phyloP scores from a whole-genome alignment of 2,113 vertebrate genomes.

The Formicarius rufipectus region DNA sequence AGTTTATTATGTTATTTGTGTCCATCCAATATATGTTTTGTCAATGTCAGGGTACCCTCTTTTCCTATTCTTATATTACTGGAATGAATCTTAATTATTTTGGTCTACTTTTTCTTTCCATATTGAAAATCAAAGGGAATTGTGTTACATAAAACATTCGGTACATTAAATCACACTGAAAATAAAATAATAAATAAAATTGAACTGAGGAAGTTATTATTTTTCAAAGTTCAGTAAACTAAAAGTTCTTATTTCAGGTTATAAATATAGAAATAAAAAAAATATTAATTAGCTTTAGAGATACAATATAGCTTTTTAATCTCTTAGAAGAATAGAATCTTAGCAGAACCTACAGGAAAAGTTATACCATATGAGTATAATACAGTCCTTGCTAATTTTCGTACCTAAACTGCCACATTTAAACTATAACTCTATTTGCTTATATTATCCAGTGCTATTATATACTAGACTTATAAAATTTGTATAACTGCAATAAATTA shows the following conservation, averaged over 20 bases:
- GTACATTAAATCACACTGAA: neutral
- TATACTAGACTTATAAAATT: neutral
- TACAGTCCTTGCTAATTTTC: neutral
- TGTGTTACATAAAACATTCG: neutral
- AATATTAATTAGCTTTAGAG: neutral
- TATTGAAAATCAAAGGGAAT: neutral
- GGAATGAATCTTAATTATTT: neutral
- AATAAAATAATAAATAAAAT: neutral
- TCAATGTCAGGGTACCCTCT: neutral
- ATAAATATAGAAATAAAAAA: neutral
- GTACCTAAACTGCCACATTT: neutral
- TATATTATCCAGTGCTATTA: neutral
- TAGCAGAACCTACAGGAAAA: neutral
- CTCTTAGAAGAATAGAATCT: neutral
- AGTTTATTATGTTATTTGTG: neutral
- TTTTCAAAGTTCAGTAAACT: neutral
- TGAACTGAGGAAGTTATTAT: neutral
- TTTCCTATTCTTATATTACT: neutral
- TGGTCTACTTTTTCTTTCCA: neutral
- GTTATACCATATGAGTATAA: neutral
- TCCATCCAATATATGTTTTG: neutral
- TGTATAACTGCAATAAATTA: conserved; percentile 9
- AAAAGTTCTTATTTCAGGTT: neutral
- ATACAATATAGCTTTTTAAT: neutral
- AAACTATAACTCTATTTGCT: neutral